Evolutionary conservation across 2,888 invertebrate species (phyloP), one percentile per base, ranked within the genome.

Genomic region (Drymonia ruficornis): DNA sequence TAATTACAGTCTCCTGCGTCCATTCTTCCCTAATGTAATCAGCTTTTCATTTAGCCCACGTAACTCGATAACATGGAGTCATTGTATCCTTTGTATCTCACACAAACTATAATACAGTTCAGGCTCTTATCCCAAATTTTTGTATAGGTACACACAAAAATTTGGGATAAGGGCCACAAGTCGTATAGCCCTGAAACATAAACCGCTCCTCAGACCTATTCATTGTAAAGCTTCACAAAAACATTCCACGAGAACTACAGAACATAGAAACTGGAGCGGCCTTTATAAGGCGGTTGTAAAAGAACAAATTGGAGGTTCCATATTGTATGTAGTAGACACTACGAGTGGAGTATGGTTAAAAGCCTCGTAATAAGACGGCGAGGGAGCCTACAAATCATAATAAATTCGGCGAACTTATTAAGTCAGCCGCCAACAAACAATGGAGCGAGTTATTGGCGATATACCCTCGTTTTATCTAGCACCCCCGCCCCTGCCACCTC

Each of bases 361-460:
- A 81, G 78, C 76, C 74, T 76, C 82, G 75, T 89, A 89, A 90
- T 86, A 89, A 87, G 86, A 87, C 83, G 87, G 83, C 85, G 81
- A 83, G 83, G 82, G 83, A 84, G 82, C 78, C 85, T 81, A 89
- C 87, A 89, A 90, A 90, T 91, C 89, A 91, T 89, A 89, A 90
- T 90, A 91, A 89, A 91, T 91, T 88, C 78, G 85, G 82, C 74
- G 86, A 87, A 89, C 90, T 91, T 91, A 91, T 91, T 91, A 91
- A 89, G 90, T 88, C 89, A 83, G 86, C 86, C 85, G 86, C 86
- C 86, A 84, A 88, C 89, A 91, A 91, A 91, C 91, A 91, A 90
- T 91, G 86, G 89, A 82, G 80, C 84, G 81, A 86, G 88, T 88
- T 91, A 91, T 90, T 91, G 90, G 84, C 85, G 87, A 91, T 89